Evolutionary conservation across 2,888 invertebrate species (phyloP).

Genomic region (Marasmarcha lunaedactyla): DNA sequence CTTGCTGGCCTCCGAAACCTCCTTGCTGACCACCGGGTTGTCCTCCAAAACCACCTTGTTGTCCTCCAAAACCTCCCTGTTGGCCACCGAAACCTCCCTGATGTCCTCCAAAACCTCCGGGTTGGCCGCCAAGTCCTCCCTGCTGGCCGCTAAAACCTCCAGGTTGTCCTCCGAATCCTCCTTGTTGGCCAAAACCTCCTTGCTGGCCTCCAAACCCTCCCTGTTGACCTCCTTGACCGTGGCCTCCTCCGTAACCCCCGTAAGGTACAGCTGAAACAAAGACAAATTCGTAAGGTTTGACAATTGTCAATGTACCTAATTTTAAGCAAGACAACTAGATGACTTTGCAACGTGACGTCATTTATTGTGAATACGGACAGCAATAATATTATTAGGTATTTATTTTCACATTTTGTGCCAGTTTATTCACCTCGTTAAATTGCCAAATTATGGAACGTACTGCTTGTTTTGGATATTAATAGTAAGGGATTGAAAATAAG

Average conservation of each 20-base stretch:
- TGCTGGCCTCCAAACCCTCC: not conserved
- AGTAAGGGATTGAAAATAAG: too few relatives aligned
- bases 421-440: too few relatives aligned
- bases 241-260: slow-evolving; percentile 1
- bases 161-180: not conserved
- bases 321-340: too few relatives aligned
- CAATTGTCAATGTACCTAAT: too few relatives aligned
- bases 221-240: slow-evolving; percentile 4
- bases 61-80: not conserved
- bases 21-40: not conserved
- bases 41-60: not conserved
- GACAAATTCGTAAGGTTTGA: too few relatives aligned
- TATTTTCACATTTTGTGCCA: too few relatives aligned
- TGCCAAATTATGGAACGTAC: too few relatives aligned
- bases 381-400: too few relatives aligned
- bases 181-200: not conserved
- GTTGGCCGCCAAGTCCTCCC: not conserved
- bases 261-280: not conserved
- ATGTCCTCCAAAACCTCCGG: not conserved
- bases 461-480: too few relatives aligned
- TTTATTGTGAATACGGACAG: too few relatives aligned
- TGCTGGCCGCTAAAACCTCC: not conserved
- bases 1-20: not conserved
- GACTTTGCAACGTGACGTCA: too few relatives aligned
- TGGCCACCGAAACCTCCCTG: not conserved